Base-by-base conservation (phyloP, 2,888 invertebrate genomes). In the Anorthoa munda region DNA sequence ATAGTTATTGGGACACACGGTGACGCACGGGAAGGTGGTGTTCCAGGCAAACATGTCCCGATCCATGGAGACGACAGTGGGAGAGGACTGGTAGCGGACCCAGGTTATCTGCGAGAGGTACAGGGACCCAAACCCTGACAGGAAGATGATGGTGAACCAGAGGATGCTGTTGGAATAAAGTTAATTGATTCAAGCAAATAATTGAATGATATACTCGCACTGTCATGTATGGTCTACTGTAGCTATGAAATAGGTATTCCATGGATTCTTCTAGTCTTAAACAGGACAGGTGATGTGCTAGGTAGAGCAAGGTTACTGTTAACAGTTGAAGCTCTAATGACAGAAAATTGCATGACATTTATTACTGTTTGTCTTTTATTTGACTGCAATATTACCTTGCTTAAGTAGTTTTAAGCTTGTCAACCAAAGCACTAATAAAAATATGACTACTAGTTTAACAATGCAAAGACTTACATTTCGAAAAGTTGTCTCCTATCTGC, bases 51-150 rank as follows among this genome's bases (percentile, higher is more conserved):
- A 97, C 95, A 97, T 97, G 89, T 98, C 97, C 2, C 98, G 95
- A 90, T 98, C 98, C 97, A 98, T 97, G 26, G 98, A 97, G 50
- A 98, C 97, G 9, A 98, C 98, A 58, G 97, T 97, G 2, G 98
- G 98, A 11, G 97, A 97, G 58, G 97, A 97, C 91, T 97, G 97
- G 90, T 97, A 98, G 45, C 98, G 96, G 12, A 93, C 91, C 97
- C 97, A 97, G 12, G 97, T 97, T 60, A 97, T 94, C 75, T 93
- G 92, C 39, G 97, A 97, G 55, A 97, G 92, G 83, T 95, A 96
- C 26, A 97, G 89, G 13, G 97, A 95, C 5, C 97, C 97, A 80
- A 95, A 97, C 13, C 97, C 93, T 0, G 97, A 97, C 45, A 97
- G 86, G 17, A 92, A 93, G 50, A 97, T 96, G 74, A 96, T 94